These are phyloP conservation scores for Heliconius himera DNA, from an alignment of 1,140 invertebrate genomes.

Conservation along the genomic window DNA sequence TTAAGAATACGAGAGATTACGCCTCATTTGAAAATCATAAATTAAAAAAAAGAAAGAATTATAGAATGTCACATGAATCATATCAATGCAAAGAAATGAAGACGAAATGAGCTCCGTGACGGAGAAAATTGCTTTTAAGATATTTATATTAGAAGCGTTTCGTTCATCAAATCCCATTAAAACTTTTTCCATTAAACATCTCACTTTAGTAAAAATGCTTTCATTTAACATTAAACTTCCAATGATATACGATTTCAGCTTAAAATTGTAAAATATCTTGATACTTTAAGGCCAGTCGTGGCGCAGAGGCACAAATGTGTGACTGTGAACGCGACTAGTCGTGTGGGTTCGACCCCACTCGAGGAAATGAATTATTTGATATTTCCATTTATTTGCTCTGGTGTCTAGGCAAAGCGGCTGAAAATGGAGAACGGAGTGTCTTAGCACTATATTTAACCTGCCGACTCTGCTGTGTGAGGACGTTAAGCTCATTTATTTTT, in stretches of 20 bases:
- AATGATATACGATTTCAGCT: conserved; percentile 56
- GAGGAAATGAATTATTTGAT: too few relatives aligned
- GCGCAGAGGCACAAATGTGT: too few relatives aligned
- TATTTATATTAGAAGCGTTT: conserved; percentile 66
- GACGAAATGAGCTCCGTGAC: conserved; percentile 51
- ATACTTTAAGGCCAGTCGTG: conserved; percentile 31
- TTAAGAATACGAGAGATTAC: not conserved
- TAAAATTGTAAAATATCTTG: conserved; percentile 54
- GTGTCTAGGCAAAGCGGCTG: too few relatives aligned
- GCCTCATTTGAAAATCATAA: not conserved
- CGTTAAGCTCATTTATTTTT: too few relatives aligned
- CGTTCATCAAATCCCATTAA: conserved; percentile 75
- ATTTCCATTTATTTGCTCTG: too few relatives aligned
- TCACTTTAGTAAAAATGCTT: conserved; percentile 64
- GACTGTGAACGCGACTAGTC: too few relatives aligned
- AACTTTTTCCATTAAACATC: conserved; percentile 76
- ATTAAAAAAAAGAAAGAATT: not conserved
- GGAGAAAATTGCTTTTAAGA: conserved; percentile 64
- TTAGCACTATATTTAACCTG: too few relatives aligned
- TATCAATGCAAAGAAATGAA: conserved; percentile 43
- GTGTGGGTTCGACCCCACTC: too few relatives aligned
- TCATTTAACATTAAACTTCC: conserved; percentile 61
- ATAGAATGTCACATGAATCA: conserved; percentile 28
- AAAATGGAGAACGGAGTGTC: too few relatives aligned
- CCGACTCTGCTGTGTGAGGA: too few relatives aligned